phyloP scores from a whole-genome alignment of 2,888 invertebrate genomes.

The Drosophila falleni region DNA sequence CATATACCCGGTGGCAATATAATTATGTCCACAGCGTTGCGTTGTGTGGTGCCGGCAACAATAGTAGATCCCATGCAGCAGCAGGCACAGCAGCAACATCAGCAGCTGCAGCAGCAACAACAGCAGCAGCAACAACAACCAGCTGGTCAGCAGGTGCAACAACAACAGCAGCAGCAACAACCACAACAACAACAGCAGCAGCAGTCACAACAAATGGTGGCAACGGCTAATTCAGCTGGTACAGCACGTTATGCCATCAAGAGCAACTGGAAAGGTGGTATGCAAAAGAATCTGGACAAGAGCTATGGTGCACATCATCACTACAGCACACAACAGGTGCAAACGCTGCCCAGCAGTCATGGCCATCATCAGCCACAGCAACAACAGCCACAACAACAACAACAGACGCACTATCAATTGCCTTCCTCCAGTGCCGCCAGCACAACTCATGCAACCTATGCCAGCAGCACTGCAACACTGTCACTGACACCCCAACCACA shows the following conservation, averaged over 20 bases:
- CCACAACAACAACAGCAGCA: conserved; percentile 39
- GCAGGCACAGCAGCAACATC: conserved; percentile 51
- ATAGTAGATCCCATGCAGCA: conserved; percentile 81
- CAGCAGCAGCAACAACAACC: conserved; percentile 65
- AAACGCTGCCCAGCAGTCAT: conserved; percentile 66
- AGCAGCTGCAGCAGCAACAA: conserved; percentile 72
- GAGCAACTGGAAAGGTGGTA: conserved; percentile 77
- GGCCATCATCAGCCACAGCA: conserved; percentile 73
- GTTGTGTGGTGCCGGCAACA: conserved; percentile 76
- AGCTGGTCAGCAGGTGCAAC: conserved; percentile 64
- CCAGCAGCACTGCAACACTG: conserved; percentile 61
- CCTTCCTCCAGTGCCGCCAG: conserved; percentile 80
- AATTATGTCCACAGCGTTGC: conserved; percentile 52
- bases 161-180: conserved; percentile 47
- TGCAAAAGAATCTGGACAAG: conserved; percentile 81
- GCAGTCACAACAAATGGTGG: conserved; percentile 25
- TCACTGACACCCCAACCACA: conserved; percentile 53
- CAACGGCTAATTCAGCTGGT: conserved; percentile 39
- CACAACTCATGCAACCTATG: conserved; percentile 82
- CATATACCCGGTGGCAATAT: conserved; percentile 70
- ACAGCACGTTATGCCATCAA: conserved; percentile 77
- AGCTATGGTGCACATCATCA: conserved; percentile 82
- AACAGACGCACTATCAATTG: conserved; percentile 80
- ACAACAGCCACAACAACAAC: conserved; percentile 69
- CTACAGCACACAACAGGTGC: conserved; percentile 74